Base-by-base conservation (phyloP, 1,140 invertebrate genomes). In the Pseudomyrmex flavicornis region DNA sequence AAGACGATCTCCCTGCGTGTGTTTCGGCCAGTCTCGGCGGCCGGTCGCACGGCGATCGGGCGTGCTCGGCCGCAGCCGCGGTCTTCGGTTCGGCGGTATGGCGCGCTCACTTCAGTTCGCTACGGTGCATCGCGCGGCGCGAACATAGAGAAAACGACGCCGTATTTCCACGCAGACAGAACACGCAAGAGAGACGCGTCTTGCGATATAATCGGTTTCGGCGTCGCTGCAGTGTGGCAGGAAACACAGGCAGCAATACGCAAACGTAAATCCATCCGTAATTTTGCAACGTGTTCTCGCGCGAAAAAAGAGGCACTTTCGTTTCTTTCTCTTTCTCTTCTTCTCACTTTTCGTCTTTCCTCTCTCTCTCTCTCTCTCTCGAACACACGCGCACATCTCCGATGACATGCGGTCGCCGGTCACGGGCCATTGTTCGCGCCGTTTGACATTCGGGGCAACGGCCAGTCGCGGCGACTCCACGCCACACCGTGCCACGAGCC, bases 401-500 rank as follows among this genome's bases (percentile, higher is more conserved):
- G 76, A 80, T 35, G 35, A 52, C 76, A 80, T 80, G 76, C 54
- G 66, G 66, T 44, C 76, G 65, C 54, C 56, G 20, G 69, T 58
- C 76, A 50, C 66, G 35, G 35, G 46, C 66, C 76, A 72, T 80
- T 80, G 76, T 80, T 56, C 66, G 54, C 22, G 54, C 76, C 20
- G 54, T 70, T 80, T 80, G 76, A 80, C 66, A 80, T 46, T 59
- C 76, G 54, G 76, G 66, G 76, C 76, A 80, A 80, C 76, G 76
- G 76, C 76, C 76, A 69, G 75, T 54, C 54, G 76, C 44, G 56
- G 35, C 13, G 44, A 48, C 44, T 70, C 20, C 22, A 15, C 76
- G 54, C 73, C n/a, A 20, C 15, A 10, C 46, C 63, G 50, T 46
- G 63, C 62, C 52, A 22, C 50, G 54, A 70, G 35, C 48, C 65